A percentile compares a stretch with the other conserved stretches of the same genome.
Conservation (phyloP, 2,113 vertebrate species). For the Tympanuchus pallidicinctus region DNA sequence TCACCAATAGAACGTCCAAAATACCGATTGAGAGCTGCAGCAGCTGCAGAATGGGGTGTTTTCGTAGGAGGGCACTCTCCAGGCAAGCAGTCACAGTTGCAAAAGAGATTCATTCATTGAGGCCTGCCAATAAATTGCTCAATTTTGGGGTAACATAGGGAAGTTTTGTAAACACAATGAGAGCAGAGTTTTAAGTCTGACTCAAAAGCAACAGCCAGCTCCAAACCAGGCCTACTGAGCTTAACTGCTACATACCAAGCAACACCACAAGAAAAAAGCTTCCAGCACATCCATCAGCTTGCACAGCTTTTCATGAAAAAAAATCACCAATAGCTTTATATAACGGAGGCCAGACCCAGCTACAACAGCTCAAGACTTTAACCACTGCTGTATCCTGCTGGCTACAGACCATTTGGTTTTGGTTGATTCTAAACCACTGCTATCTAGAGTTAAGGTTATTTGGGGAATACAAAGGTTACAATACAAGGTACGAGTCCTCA, state of each 20-base stretch:
- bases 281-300: not conserved
- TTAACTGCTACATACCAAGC: fast-evolving
- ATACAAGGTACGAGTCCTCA: not conserved
- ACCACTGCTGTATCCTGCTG: not conserved
- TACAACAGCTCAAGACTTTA: not conserved
- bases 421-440: fast-evolving
- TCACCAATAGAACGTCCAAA: not conserved
- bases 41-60: not conserved
- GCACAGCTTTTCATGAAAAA: not conserved
- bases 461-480: not conserved
- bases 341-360: not conserved
- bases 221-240: not conserved
- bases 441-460: not conserved
- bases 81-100: not conserved
- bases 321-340: not conserved
- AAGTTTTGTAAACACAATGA: not conserved
- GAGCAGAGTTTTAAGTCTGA: not conserved
- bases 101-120: not conserved
- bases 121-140: not conserved
- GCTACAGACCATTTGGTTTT: fast-evolving
- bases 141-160: fast-evolving
- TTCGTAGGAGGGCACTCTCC: not conserved
- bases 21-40: not conserved
- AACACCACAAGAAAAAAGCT: not conserved
- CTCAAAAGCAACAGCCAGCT: not conserved